phyloP scores from a whole-genome alignment of 2,888 invertebrate species.

The Lycocerus yunnanus region DNA sequence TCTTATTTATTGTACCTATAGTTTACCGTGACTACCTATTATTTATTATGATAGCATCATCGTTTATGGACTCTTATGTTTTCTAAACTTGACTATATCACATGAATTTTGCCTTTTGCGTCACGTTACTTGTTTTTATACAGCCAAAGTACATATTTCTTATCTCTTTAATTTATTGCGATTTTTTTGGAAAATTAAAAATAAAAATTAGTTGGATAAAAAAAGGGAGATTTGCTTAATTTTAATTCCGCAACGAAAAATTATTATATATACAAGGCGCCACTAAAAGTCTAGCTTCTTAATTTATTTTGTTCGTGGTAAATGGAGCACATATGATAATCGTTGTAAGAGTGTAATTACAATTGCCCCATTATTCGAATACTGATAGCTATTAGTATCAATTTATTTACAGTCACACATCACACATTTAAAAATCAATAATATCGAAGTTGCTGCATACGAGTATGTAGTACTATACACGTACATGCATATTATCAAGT shows the following conservation, averaged over 20 bases:
- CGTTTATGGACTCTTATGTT: constrained; percentile 22
- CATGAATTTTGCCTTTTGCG: constrained; percentile 24
- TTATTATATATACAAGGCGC: constrained; percentile 6
- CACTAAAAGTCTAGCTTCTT: constrained; percentile 1
- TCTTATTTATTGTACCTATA: constrained; percentile 26
- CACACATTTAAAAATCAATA: background rate
- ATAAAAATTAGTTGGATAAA: background rate
- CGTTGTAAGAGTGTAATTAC: background rate
- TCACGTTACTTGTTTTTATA: constrained; percentile 18
- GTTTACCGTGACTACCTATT: constrained; percentile 23
- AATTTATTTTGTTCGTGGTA: constrained; percentile 14
- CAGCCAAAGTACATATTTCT: background rate
- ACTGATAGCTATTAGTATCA: constrained; percentile 10
- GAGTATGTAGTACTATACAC: too few species aligned
- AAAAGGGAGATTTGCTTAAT: background rate
- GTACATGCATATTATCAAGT: too few species aligned
- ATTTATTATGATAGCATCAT: constrained; percentile 30
- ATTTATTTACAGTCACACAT: constrained; percentile 1
- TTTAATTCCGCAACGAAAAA: background rate
- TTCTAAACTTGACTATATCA: background rate
- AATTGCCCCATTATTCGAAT: constrained; percentile 18
- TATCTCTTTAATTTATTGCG: background rate
- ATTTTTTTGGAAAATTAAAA: background rate
- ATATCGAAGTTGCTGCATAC: background rate
- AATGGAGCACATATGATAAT: constrained; percentile 15